Percentiles rank a stretch among this genome's conserved stretches.
phyloP scores from a whole-genome alignment of 2,113 vertebrate genomes.

The Aptenodytes forsteri region DNA sequence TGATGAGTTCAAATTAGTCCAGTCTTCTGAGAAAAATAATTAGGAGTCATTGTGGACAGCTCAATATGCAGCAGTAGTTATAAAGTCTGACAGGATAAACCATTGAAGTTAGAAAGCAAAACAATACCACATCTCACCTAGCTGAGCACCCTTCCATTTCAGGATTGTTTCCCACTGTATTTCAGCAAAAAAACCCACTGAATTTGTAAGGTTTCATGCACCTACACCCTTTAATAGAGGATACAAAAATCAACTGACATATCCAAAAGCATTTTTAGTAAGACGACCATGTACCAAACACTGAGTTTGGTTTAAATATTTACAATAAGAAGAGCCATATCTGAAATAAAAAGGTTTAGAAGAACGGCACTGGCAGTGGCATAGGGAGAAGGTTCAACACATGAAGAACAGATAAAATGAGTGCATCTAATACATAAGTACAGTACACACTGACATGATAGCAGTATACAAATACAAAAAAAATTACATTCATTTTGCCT shows the following conservation, averaged over 20 bases:
- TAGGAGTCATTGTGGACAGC: slow-evolving; percentile 71
- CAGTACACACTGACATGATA: not conserved
- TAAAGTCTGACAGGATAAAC: slow-evolving; percentile 50
- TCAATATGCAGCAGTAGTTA: slow-evolving; percentile 65
- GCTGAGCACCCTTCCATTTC: not conserved
- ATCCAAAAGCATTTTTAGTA: slow-evolving; percentile 30
- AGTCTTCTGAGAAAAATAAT: slow-evolving; percentile 58
- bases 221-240: not conserved
- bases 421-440: not conserved
- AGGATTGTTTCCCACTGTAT: not conserved
- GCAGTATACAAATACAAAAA: not conserved
- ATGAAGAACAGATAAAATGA: slow-evolving; percentile 32
- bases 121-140: slow-evolving; percentile 13
- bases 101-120: slow-evolving; percentile 50
- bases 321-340: not conserved
- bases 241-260: not conserved
- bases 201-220: not conserved
- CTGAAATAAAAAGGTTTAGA: slow-evolving; percentile 54
- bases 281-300: not conserved
- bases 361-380: slow-evolving; percentile 33
- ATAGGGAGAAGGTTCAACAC: not conserved
- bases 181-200: not conserved
- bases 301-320: not conserved
- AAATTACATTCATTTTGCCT: not conserved
- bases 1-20: slow-evolving; percentile 56